Percentiles rank a stretch among this genome's conserved stretches.
phyloP scores from a whole-genome alignment of 2,113 vertebrate genomes.

The Thinocorus orbignyianus region DNA sequence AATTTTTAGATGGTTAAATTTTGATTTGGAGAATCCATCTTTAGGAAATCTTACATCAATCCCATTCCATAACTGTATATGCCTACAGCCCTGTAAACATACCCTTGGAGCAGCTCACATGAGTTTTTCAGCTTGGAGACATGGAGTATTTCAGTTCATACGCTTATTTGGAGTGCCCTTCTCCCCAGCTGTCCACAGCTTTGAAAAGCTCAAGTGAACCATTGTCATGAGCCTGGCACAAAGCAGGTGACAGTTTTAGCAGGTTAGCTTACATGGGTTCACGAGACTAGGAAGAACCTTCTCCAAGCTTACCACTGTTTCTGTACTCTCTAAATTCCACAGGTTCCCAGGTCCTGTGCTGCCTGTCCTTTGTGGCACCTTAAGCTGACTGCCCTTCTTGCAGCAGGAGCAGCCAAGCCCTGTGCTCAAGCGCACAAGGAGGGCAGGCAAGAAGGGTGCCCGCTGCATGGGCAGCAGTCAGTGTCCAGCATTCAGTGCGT shows the following conservation, averaged over 20 bases:
- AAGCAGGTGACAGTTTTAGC: background rate
- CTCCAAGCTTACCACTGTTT: background rate
- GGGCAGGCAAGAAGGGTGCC: background rate
- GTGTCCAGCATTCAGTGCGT: rapidly evolving
- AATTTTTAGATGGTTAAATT: background rate
- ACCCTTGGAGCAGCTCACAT: background rate
- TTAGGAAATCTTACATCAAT: background rate
- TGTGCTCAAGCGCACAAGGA: rapidly evolving
- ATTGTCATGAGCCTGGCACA: background rate
- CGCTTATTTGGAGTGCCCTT: background rate
- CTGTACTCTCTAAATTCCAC: background rate
- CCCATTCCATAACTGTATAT: background rate
- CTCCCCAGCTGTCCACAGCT: background rate
- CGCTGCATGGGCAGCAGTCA: background rate
- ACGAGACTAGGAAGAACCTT: background rate
- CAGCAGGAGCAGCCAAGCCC: background rate
- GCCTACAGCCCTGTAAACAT: background rate
- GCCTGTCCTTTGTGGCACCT: background rate
- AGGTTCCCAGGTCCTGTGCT: background rate
- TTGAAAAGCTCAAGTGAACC: background rate
- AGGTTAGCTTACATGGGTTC: background rate
- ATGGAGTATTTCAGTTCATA: background rate
- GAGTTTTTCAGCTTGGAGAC: background rate
- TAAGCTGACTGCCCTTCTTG: rapidly evolving
- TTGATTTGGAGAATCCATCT: background rate